Conservation (phyloP, 2,113 vertebrate species). For the Formicarius rufipectus region DNA sequence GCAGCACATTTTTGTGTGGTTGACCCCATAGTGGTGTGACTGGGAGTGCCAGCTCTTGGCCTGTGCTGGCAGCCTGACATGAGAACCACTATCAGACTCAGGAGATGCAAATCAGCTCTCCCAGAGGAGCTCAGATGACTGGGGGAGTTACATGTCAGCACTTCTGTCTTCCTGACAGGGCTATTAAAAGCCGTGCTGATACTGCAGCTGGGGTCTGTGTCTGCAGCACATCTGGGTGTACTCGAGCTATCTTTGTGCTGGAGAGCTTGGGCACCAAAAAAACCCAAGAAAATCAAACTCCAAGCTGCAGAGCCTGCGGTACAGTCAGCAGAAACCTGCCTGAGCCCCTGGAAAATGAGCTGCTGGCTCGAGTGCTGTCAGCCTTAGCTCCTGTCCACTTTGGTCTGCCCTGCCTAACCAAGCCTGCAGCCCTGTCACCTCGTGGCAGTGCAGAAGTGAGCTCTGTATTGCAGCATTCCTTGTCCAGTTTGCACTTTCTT, state of each 20-base stretch:
- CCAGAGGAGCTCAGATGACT: background rate
- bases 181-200: conserved; percentile 33
- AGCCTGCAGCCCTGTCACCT: background rate
- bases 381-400: background rate
- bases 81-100: background rate
- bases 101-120: background rate
- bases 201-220: background rate
- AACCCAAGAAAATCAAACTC: background rate
- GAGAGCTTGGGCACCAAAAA: background rate
- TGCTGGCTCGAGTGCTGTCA: background rate
- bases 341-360: background rate
- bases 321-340: background rate
- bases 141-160: background rate
- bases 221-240: background rate
- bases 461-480: background rate
- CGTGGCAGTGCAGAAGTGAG: no score
- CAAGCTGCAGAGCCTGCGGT: background rate
- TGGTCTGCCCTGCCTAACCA: background rate
- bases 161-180: background rate
- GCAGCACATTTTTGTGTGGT: accelerated
- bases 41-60: background rate
- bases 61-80: background rate
- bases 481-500: background rate
- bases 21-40: background rate
- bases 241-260: conserved; percentile 21